phyloP scores from a whole-genome alignment of 1,140 invertebrate genomes.

The Protaetia brevitarsis region DNA sequence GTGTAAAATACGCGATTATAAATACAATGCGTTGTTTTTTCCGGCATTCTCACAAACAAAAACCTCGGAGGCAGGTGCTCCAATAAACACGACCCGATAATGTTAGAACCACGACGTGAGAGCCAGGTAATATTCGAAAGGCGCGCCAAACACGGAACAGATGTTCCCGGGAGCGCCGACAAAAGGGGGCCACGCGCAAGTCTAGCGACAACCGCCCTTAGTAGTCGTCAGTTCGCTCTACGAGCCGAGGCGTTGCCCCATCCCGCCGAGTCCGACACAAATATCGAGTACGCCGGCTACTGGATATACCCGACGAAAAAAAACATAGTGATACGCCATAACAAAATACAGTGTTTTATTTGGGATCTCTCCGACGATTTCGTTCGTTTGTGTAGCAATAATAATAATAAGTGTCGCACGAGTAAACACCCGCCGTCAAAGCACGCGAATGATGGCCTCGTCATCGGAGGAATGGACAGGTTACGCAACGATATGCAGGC shows the following conservation, averaged over 20 bases:
- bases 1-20: neutral
- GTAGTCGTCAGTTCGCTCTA: constrained; percentile 15
- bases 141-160: constrained; percentile 27
- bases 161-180: constrained; percentile 24
- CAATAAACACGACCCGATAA: neutral
- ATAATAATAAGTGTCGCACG: neutral
- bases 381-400: neutral
- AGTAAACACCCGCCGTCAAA: neutral
- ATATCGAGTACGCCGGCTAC: constrained; percentile 23
- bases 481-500: constrained; percentile 54
- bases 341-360: constrained; percentile 1
- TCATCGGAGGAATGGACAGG: constrained; percentile 42
- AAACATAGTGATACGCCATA: neutral
- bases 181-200: constrained; percentile 30
- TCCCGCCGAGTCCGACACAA: neutral
- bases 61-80: neutral
- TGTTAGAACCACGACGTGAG: too few species aligned
- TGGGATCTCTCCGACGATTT: constrained; percentile 18
- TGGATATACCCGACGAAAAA: neutral
- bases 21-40: neutral
- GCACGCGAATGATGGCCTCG: constrained; percentile 31
- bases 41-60: neutral
- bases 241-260: constrained; percentile 26
- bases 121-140: constrained; percentile 23
- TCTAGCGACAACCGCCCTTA: constrained; percentile 27